Evolutionary conservation across 2,113 vertebrate genomes (phyloP).

Genomic region (Spermophilus dauricus): DNA sequence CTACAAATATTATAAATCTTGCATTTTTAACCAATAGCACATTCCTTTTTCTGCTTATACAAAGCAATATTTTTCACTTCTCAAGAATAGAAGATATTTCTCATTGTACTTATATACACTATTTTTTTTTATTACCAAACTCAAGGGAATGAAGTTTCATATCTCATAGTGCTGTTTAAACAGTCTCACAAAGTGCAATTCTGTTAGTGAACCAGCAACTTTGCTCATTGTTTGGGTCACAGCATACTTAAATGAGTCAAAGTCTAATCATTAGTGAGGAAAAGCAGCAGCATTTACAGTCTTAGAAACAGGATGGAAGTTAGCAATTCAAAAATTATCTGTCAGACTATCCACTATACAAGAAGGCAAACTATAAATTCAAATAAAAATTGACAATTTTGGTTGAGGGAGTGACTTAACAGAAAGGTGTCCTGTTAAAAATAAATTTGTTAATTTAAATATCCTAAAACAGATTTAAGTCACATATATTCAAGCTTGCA

Average conservation of each 20-base stretch:
- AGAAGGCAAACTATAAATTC: neutral
- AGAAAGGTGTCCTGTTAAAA: neutral
- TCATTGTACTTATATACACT: neutral
- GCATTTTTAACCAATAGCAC: neutral
- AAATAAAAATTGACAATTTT: neutral
- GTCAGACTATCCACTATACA: neutral
- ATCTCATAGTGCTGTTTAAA: neutral
- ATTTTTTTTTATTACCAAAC: neutral
- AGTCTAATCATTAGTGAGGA: neutral
- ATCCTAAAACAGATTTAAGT: neutral
- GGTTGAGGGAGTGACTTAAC: accelerated
- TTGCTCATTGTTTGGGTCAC: neutral
- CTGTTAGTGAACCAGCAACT: neutral
- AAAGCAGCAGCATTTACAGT: neutral
- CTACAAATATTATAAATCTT: neutral
- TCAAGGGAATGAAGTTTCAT: neutral
- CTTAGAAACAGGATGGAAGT: neutral
- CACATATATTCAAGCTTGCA: neutral
- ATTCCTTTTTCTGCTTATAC: neutral
- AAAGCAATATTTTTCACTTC: neutral
- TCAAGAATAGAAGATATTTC: neutral
- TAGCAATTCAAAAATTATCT: neutral
- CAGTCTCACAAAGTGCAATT: neutral
- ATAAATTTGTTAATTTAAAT: neutral
- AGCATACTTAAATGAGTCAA: neutral